phyloP scores from a whole-genome alignment of 1,140 invertebrate species.

The Homarus americanus region DNA sequence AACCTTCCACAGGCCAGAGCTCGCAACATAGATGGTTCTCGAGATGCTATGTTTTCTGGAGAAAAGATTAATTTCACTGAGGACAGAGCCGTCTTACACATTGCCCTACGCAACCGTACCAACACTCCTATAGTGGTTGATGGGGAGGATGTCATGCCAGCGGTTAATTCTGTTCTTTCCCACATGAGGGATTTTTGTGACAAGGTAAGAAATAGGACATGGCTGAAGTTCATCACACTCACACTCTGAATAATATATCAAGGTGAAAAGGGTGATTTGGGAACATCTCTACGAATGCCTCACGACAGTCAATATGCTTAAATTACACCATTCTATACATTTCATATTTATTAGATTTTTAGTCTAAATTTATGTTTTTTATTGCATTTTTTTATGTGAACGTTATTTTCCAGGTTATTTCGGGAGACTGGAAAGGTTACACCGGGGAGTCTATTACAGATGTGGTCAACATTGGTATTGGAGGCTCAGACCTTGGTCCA shows the following conservation, averaged over 20 bases:
- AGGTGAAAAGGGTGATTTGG: too few relatives aligned
- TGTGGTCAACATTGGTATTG: slow-evolving; percentile 99
- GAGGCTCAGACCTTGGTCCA: slow-evolving; percentile 98
- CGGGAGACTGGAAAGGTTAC: slow-evolving; percentile 90
- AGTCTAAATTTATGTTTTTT: not conserved
- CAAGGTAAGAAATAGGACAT: slow-evolving; percentile 80
- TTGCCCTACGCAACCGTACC: slow-evolving; percentile 92
- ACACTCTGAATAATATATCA: too few relatives aligned
- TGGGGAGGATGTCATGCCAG: slow-evolving; percentile 95
- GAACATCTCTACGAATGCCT: too few relatives aligned
- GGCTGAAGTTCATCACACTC: too few relatives aligned
- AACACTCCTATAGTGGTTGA: slow-evolving; percentile 90
- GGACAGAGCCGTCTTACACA: slow-evolving; percentile 95
- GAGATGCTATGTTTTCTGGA: slow-evolving; percentile 96
- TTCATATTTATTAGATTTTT: too few relatives aligned
- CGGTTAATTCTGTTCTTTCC: slow-evolving; percentile 92
- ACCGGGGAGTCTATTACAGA: slow-evolving; percentile 97
- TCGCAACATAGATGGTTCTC: slow-evolving; percentile 89
- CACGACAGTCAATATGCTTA: too few relatives aligned
- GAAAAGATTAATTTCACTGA: slow-evolving; percentile 99
- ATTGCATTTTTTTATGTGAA: not conserved
- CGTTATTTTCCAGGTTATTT: slow-evolving; percentile 80
- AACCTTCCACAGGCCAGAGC: slow-evolving; percentile 84
- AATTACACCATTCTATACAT: too few relatives aligned
- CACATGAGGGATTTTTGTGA: slow-evolving; percentile 97